Conservation (phyloP, 2,888 invertebrate genomes). For the Drosophila bunnanda region DNA sequence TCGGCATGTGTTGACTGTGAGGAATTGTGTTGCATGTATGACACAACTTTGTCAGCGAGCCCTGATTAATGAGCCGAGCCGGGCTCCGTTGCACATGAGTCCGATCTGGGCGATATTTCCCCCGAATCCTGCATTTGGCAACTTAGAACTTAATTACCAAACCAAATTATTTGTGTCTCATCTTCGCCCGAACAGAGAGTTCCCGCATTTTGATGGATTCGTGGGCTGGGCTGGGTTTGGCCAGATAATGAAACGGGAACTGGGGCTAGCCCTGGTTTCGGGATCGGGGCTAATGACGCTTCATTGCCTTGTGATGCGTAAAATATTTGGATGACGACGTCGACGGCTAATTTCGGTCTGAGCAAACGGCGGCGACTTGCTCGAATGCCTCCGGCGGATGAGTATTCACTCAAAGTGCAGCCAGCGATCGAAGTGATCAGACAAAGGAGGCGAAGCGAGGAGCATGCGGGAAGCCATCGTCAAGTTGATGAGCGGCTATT, state of each 20-base stretch:
- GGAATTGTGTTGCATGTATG: conserved; percentile 73
- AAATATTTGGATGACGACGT: conserved; percentile 53
- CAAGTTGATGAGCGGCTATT: conserved; percentile 66
- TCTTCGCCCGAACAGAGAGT: conserved; percentile 37
- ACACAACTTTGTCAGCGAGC: conserved; percentile 64
- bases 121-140: conserved; percentile 45
- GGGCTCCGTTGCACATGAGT: conserved; percentile 2
- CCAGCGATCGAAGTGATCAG: conserved; percentile 26
- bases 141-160: conserved; percentile 75
- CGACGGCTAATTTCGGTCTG: conserved; percentile 49
- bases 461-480: conserved; percentile 67
- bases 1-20: conserved; percentile 68
- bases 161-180: conserved; percentile 51
- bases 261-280: conserved; percentile 35
- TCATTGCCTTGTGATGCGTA: conserved; percentile 76
- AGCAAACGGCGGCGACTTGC: conserved; percentile 56
- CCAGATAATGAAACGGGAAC: conserved; percentile 4
- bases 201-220: conserved; percentile 75
- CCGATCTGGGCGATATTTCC: background rate
- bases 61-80: conserved; percentile 65
- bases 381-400: conserved; percentile 59
- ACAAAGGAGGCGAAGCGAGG: conserved; percentile 43
- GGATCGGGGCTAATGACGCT: conserved; percentile 68
- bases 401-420: conserved; percentile 34
- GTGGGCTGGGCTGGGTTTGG: conserved; percentile 39